A percentile compares a stretch with the other conserved stretches of the same genome.
These are phyloP conservation scores for Phoenoteleia sp. DNA, from an alignment of 2,888 invertebrate species.

Conservation along the genomic window DNA sequence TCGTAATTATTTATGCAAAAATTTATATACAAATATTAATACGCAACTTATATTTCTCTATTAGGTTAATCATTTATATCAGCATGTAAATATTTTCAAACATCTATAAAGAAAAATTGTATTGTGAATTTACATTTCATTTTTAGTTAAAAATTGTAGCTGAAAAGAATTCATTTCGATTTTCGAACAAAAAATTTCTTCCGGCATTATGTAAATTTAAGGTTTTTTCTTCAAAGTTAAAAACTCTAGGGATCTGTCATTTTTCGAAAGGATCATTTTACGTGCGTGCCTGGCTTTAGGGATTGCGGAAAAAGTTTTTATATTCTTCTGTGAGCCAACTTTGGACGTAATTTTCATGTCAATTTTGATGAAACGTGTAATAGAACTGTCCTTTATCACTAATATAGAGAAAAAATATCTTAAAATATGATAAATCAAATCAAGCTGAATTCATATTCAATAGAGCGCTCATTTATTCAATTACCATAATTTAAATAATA, in stretches of 20 bases:
- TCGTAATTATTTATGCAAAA: no score
- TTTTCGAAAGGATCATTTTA: conserved; percentile 68
- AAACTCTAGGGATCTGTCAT: conserved; percentile 66
- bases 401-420: background rate
- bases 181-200: conserved; percentile 31
- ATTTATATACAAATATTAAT: no score
- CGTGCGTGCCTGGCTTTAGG: conserved; percentile 65
- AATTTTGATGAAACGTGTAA: conserved; percentile 48
- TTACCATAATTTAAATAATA: background rate
- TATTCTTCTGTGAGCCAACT: conserved; percentile 54
- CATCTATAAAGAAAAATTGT: no score
- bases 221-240: conserved; percentile 28
- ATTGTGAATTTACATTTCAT: background rate
- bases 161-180: conserved; percentile 1
- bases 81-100: no score
- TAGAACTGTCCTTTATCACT: conserved; percentile 19
- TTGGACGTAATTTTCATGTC: conserved; percentile 58
- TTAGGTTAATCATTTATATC: no score
- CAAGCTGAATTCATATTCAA: background rate
- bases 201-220: conserved; percentile 41
- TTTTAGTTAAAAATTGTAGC: background rate
- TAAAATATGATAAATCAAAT: background rate
- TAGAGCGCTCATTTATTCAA: background rate
- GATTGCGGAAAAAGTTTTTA: conserved; percentile 76
- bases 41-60: no score